Conservation (phyloP, 1,140 invertebrate species). For the Trigoniulus corallinus region DNA sequence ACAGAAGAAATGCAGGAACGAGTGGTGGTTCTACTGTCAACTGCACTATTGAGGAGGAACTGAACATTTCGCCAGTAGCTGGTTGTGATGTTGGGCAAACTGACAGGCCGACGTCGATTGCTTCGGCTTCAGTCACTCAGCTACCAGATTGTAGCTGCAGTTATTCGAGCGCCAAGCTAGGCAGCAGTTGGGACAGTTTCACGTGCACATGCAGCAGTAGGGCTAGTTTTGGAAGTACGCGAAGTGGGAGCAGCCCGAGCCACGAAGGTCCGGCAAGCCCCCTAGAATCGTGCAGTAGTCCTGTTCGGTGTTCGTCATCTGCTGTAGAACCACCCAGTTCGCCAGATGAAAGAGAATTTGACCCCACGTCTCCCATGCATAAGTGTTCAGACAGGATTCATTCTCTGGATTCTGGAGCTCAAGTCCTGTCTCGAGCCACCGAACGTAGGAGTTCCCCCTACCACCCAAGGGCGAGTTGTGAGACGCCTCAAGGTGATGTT, state of each 20-base stretch:
- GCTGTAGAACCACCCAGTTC: not conserved
- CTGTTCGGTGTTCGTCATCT: not conserved
- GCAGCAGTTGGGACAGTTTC: not conserved
- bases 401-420: not conserved
- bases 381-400: not conserved
- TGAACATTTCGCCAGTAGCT: too few species aligned
- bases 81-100: not conserved
- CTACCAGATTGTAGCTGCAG: not conserved
- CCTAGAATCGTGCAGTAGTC: not conserved
- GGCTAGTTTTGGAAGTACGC: slow-evolving; percentile 2
- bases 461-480: too few species aligned
- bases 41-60: not conserved
- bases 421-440: not conserved
- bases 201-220: slow-evolving; percentile 7
- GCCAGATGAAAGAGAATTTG: not conserved
- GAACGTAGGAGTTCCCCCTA: too few species aligned
- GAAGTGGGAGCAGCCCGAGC: not conserved
- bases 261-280: not conserved
- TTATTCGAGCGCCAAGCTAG: not conserved
- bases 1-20: not conserved
- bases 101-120: not conserved
- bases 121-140: too few species aligned
- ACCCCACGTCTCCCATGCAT: not conserved
- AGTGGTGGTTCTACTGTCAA: not conserved
- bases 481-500: too few species aligned